Evolutionary conservation across 2,113 vertebrate species (phyloP).

Genomic region (Ovibos moschatus): DNA sequence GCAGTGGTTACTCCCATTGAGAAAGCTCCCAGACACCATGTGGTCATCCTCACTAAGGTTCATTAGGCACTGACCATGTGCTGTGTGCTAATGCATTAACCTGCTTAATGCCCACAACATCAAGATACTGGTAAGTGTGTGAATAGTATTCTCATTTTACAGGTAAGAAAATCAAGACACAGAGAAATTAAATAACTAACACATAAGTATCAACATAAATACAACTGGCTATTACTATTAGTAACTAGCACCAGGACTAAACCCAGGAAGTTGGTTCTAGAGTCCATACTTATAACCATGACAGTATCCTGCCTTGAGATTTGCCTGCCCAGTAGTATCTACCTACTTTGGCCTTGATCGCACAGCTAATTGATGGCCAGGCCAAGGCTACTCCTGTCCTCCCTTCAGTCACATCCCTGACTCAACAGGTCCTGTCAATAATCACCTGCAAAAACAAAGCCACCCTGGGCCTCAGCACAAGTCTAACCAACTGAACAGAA

Average conservation of each 20-base stretch:
- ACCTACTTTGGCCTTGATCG: not conserved
- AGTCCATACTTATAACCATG: not conserved
- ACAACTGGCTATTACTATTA: not conserved
- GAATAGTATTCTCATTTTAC: not conserved
- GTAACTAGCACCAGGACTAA: not conserved
- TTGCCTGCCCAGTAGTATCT: accelerated
- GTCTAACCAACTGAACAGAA: not conserved
- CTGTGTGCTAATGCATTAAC: not conserved
- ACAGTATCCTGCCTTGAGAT: not conserved
- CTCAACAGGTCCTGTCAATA: no score
- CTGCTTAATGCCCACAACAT: not conserved
- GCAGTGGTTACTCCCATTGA: not conserved
- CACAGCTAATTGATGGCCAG: not conserved
- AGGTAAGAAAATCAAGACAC: not conserved
- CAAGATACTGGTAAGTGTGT: not conserved
- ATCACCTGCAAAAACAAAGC: not conserved
- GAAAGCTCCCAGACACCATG: accelerated
- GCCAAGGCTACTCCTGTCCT: not conserved
- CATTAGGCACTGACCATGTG: accelerated
- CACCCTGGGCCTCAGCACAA: not conserved
- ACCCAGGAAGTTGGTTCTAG: not conserved
- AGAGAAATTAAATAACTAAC: not conserved
- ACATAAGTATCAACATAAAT: not conserved
- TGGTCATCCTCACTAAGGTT: accelerated
- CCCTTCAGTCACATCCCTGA: not conserved